A percentile compares a stretch with the other conserved stretches of the same genome.
Evolutionary conservation across 2,888 invertebrate genomes (phyloP).

Genomic region (Acholoe squamosa): DNA sequence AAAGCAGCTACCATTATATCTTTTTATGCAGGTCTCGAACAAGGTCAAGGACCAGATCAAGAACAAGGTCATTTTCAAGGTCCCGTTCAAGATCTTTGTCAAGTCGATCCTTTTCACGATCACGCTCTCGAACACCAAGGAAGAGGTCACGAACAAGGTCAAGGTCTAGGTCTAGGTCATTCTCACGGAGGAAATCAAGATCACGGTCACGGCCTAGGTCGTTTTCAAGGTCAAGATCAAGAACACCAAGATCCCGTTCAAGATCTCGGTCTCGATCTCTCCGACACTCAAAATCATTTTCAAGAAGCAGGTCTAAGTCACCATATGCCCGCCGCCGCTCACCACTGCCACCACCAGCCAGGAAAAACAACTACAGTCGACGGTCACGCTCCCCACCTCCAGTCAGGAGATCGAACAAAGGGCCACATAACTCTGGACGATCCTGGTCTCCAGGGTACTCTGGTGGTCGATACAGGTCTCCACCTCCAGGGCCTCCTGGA

Average conservation of each 20-base stretch:
- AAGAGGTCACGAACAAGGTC: constrained; percentile 62
- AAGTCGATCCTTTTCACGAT: constrained; percentile 58
- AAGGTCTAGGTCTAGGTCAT: constrained; percentile 44
- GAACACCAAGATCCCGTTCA: constrained; percentile 35
- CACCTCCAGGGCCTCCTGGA: constrained; percentile 30
- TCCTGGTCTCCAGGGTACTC: constrained; percentile 40
- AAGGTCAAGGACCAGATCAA: constrained; percentile 70
- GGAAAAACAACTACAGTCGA: not conserved
- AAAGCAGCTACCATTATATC: too few species aligned
- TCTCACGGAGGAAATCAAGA: constrained; percentile 34
- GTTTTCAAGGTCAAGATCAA: constrained; percentile 58
- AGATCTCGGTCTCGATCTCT: constrained; percentile 33
- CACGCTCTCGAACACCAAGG: constrained; percentile 60
- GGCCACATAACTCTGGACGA: constrained; percentile 15
- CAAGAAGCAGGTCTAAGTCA: not conserved
- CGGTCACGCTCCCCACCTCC: constrained; percentile 32
- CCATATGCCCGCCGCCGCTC: not conserved
- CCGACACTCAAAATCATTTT: constrained; percentile 6
- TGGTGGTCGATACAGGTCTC: constrained; percentile 24
- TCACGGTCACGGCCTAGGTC: constrained; percentile 5
- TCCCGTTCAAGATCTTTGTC: constrained; percentile 62
- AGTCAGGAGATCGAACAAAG: not conserved
- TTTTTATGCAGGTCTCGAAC: constrained; percentile 67
- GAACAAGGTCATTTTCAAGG: constrained; percentile 65
- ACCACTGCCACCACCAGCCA: not conserved